phyloP scores from a whole-genome alignment of 1,140 invertebrate genomes.

The Whitmania pigra region DNA sequence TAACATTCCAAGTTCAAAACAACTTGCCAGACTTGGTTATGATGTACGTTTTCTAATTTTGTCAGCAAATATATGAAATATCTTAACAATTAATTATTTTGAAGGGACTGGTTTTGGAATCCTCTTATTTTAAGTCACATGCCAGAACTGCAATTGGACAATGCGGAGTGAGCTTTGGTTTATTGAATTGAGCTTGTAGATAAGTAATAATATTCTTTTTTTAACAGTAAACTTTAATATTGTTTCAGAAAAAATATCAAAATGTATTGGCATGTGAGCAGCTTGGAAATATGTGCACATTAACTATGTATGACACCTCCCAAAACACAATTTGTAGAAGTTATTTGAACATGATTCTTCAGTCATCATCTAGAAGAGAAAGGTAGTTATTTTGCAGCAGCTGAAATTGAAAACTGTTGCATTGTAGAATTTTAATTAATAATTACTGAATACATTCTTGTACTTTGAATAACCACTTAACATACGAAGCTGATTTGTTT shows the following conservation, averaged over 20 bases:
- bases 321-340: not conserved
- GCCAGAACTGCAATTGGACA: slow-evolving; percentile 42
- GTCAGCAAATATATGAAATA: not conserved
- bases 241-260: slow-evolving; percentile 23
- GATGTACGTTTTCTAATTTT: not conserved
- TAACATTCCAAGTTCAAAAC: slow-evolving; percentile 12
- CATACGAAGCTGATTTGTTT: not conserved
- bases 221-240: too few relatives aligned
- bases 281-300: slow-evolving; percentile 56
- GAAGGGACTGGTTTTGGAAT: slow-evolving; percentile 33
- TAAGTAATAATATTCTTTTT: not conserved
- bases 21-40: not conserved
- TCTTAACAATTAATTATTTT: slow-evolving; percentile 1
- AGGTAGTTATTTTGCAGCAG: too few relatives aligned
- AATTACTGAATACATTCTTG: not conserved
- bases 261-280: slow-evolving; percentile 52
- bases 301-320: slow-evolving; percentile 45
- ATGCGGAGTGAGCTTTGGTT: slow-evolving; percentile 45
- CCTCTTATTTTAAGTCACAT: slow-evolving; percentile 45
- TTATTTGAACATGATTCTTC: slow-evolving; percentile 19
- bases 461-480: not conserved
- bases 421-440: not conserved
- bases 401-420: not conserved
- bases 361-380: too few relatives aligned
- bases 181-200: not conserved